Conservation (phyloP, 2,113 vertebrate species). For the Tinamus guttatus region DNA sequence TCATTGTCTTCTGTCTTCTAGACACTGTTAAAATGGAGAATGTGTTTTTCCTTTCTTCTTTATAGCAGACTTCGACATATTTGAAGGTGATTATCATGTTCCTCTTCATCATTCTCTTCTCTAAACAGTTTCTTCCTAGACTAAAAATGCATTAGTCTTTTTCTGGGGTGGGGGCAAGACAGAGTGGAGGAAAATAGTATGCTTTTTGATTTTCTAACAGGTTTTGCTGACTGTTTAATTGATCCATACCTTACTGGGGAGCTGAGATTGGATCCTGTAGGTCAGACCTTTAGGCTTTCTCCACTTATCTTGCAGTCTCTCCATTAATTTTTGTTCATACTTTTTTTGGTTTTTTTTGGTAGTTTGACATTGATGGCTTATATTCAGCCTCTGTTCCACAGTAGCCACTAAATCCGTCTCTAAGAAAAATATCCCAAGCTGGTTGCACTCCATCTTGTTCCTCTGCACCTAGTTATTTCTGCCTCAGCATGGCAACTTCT, state of each 20-base stretch:
- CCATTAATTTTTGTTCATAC: background rate
- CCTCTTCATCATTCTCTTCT: background rate
- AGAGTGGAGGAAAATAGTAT: background rate
- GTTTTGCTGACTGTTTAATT: background rate
- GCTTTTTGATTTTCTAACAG: background rate
- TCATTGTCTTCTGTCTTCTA: background rate
- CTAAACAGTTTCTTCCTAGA: background rate
- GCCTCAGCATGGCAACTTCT: background rate
- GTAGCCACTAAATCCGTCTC: background rate
- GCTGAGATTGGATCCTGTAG: background rate
- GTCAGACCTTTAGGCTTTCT: background rate
- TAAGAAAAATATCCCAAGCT: background rate
- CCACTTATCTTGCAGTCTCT: background rate
- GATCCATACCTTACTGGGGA: background rate
- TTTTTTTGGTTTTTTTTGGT: background rate
- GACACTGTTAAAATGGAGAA: background rate
- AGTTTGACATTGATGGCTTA: background rate
- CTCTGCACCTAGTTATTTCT: background rate
- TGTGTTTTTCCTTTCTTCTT: background rate
- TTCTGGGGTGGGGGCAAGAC: too few species aligned
- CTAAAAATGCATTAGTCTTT: background rate
- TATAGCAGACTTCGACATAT: background rate
- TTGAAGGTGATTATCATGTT: background rate
- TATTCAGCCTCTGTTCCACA: background rate
- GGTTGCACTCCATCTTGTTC: background rate